phyloP scores from a whole-genome alignment of 2,113 vertebrate genomes.

The rabbit (Oryctolagus cuniculus) region DNA sequence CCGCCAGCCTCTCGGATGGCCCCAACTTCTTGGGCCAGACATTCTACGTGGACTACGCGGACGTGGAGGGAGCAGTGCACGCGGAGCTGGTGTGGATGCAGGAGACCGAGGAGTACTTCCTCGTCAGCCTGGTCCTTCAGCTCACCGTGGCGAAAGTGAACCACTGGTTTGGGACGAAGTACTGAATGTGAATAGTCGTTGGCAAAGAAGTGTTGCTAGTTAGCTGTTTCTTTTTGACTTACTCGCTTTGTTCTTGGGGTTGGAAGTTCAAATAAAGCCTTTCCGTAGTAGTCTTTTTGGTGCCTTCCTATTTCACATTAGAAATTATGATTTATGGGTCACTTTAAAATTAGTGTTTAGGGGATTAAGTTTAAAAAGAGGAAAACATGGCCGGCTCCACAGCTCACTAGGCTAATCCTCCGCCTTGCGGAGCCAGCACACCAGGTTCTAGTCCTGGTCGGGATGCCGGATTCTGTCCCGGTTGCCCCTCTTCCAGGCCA shows the following conservation, averaged over 20 bases:
- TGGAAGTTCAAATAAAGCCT: conserved; percentile 64
- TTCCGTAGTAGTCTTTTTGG: background rate
- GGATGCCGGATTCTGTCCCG: too few relatives aligned
- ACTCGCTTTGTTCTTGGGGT: conserved; percentile 40
- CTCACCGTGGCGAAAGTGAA: conserved; percentile 85
- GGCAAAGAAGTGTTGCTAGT: background rate
- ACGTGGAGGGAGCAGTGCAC: conserved; percentile 83
- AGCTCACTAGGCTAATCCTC: too few relatives aligned
- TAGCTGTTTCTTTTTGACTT: background rate
- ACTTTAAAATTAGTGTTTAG: background rate
- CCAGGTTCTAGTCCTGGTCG: too few relatives aligned
- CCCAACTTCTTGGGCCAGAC: conserved; percentile 82
- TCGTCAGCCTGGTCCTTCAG: conserved; percentile 87
- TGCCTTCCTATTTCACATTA: conserved; percentile 46
- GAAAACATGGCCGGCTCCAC: too few relatives aligned
- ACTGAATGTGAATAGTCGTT: conserved; percentile 68
- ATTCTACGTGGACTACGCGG: conserved; percentile 82
- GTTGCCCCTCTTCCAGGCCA: too few relatives aligned
- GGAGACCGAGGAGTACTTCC: conserved; percentile 85
- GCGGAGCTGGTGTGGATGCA: conserved; percentile 85
- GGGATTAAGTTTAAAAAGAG: background rate
- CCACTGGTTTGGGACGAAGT: conserved; percentile 86
- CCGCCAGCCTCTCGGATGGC: background rate
- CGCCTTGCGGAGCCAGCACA: too few relatives aligned
- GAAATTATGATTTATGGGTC: background rate